These are phyloP conservation scores for Osmoderma eremita DNA, from an alignment of 2,888 invertebrate species.

Conservation along the genomic window DNA sequence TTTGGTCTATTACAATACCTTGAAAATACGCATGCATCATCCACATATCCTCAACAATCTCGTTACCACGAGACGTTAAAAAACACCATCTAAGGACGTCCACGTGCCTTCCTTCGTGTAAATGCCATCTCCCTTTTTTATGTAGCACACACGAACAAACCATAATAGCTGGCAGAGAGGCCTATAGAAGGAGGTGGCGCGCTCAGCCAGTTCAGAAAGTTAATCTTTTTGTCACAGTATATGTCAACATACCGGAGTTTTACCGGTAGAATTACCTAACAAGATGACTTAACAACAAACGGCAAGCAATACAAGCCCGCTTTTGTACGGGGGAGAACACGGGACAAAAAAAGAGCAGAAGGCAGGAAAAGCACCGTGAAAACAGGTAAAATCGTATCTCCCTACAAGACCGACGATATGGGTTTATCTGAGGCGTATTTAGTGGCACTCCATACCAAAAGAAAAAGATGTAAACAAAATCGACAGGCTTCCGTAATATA, in stretches of 20 bases:
- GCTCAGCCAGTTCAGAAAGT: constrained; percentile 31
- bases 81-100: constrained; percentile 20
- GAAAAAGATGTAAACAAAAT: constrained; percentile 29
- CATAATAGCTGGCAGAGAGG: no score
- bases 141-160: neutral
- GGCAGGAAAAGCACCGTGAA: constrained; percentile 5
- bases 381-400: constrained; percentile 35
- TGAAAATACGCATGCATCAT: no score
- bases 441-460: constrained; percentile 7
- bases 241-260: constrained; percentile 38
- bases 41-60: no score
- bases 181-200: constrained; percentile 19
- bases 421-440: constrained; percentile 30
- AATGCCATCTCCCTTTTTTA: constrained; percentile 17
- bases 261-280: constrained; percentile 37
- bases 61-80: neutral
- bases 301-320: constrained; percentile 20
- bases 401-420: constrained; percentile 30
- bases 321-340: constrained; percentile 6
- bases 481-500: constrained; percentile 16
- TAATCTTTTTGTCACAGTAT: constrained; percentile 44
- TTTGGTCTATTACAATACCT: no score
- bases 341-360: neutral
- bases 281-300: constrained; percentile 37
- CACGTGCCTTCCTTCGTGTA: constrained; percentile 25